Base-by-base conservation (phyloP, 2,888 invertebrate genomes). In the Lepidochrysops patricia region DNA sequence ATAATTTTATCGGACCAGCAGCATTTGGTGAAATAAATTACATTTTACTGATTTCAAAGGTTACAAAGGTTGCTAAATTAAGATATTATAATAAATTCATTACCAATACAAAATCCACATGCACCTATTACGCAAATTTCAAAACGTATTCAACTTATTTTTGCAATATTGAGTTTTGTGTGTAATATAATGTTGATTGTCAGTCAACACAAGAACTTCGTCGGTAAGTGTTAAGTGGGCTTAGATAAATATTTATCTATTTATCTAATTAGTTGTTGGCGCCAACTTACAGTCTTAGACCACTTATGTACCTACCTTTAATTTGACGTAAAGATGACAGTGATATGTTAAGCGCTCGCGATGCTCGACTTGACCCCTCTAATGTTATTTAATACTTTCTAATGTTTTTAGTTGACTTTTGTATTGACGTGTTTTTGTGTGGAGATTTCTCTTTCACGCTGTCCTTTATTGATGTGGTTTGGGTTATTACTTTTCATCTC, bases 371-470 rank as follows among this genome's bases (percentile, higher is more conserved):
- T 64, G 77, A 78, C 73, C 71, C 67, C 71, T 70, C 72, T 76
- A 75, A 77, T 78, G 73, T 74, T 54, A 29, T 54, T 29, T 63
- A 66, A 61, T 63, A 77, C 84, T 85, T 85, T 85, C 84, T 82
- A 82, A 82, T 77, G 77, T 63, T 66, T 66, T 58, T 37, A 59
- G 19, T 52, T 27, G 60, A 63, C 61, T 62, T 65, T 73, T 75
- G 74, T 79, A 79, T 76, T 76, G 76, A 68, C 70, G 68, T 70
- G 67, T 74, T 73, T 74, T 70, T 72, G 70, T 67, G 71, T 70
- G 71, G 71, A 71, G 66, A 67, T 68, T 69, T 73, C 70, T 79
- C 85, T 86, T 77, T 73, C 67, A 66, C 62, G 65, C 66, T 66
- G 61, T 62, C 62, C 64, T 69, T n/a, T 69, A 69, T 67, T 69